Evolutionary conservation across 2,113 vertebrate genomes (phyloP), one percentile per base, ranked within the genome.

Genomic region (Rissa tridactyla): DNA sequence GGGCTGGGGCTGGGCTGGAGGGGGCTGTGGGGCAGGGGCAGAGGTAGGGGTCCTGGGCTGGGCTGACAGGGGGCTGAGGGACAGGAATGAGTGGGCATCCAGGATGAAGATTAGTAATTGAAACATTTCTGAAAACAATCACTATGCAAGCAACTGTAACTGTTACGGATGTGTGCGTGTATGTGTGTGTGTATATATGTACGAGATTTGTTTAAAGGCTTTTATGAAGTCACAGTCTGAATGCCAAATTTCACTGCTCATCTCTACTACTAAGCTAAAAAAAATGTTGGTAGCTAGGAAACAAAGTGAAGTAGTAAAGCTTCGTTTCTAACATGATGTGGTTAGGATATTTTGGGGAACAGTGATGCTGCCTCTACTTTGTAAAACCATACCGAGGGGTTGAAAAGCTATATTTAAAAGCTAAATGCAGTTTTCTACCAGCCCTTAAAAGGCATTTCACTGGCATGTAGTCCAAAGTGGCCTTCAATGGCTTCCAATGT

Each of bases 251-350:
- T 96, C 79, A 81, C 71, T 66, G 75, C 71, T 94, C 30, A 38
- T 92, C 84, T 86, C 88, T 95, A 94, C 89, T 95, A 91, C 89
- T 82, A 96, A 93, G 71, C 82, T 93, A 90, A 96, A 97, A 88
- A 92, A 92, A 71, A 15, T 82, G n/a, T 49, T 0, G 8, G 93
- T 95, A 97, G 23, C 95, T 96, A 97, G 97, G 94, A 97, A 94
- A 96, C 96, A 96, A 96, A 95, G 54, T 30, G 27, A 91, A 82
- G 47, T 90, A 97, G 94, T 97, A 97, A 96, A 96, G 47, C 71
- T 94, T 4, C 0, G 2, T 85, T 95, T 95, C 91, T 95, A 87
- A 62, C 60, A 70, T 44, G 81, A 80, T 91, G 84, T 62, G 58
- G 70, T 66, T 94, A 92, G 68, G 82, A 80, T 97, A 94, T 96